Percentiles rank a stretch among this genome's conserved stretches.
Conservation (phyloP, 1,140 invertebrate genomes). For the Trichoplusia ni region DNA sequence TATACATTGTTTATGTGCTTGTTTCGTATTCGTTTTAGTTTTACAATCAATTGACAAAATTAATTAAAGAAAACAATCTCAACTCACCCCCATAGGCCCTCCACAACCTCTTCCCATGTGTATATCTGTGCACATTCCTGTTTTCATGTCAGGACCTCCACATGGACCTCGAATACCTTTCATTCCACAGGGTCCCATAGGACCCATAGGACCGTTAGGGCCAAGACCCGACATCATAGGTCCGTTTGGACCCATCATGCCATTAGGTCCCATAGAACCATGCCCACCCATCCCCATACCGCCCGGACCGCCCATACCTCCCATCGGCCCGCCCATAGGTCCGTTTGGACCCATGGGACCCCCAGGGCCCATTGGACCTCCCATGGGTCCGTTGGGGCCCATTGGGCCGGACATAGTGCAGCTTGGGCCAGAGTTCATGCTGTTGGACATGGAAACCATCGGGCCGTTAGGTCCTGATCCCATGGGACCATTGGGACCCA, state of each 20-base stretch:
- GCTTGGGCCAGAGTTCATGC: slow-evolving; percentile 70
- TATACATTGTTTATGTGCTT: too few species aligned
- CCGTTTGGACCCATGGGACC: slow-evolving; percentile 75
- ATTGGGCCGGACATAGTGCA: slow-evolving; percentile 78
- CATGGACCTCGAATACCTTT: slow-evolving; percentile 74
- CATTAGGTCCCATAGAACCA: slow-evolving; percentile 77
- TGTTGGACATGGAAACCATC: slow-evolving; percentile 74
- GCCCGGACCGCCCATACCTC: slow-evolving; percentile 69
- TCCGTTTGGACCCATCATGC: slow-evolving; percentile 80
- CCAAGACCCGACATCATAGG: slow-evolving; percentile 78
- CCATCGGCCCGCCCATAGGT: slow-evolving; percentile 74
- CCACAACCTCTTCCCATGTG: slow-evolving; percentile 79
- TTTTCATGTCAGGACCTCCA: slow-evolving; percentile 78
- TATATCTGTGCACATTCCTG: slow-evolving; percentile 78
- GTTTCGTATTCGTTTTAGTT: too few species aligned
- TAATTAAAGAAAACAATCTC: neutral
- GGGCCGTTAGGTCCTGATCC: slow-evolving; percentile 70
- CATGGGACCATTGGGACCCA: slow-evolving; percentile 69
- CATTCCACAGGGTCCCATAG: slow-evolving; percentile 78
- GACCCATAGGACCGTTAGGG: slow-evolving; percentile 79
- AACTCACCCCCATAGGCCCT: slow-evolving; percentile 78
- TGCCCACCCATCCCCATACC: slow-evolving; percentile 77
- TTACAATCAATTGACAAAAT: neutral
- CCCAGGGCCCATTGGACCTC: slow-evolving; percentile 67
- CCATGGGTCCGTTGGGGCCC: slow-evolving; percentile 75